Base-by-base conservation (phyloP, 2,113 vertebrate genomes). In the Dipodomys merriami region DNA sequence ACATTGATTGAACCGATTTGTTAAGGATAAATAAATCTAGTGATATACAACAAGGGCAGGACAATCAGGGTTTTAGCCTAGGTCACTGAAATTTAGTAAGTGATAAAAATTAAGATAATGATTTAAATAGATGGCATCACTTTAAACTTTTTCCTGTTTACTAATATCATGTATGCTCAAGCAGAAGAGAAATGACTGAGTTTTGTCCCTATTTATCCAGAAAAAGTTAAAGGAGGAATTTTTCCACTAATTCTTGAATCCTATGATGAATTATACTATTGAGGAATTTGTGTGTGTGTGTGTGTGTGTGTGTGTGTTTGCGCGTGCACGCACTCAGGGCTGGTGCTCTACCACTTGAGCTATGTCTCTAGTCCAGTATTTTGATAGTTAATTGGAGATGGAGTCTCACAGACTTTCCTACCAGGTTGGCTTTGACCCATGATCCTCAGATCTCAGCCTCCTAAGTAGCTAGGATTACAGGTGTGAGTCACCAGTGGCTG, bases 131-230 rank as follows among this genome's bases (percentile, higher is more conserved):
- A 71, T 1, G 22, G 8, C 39, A 0, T 65, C 33, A 81, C 49
- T 83, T 69, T 11, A 85, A 89, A 83, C 23, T 20, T 62, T 93
- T 86, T 83, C 49, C 12, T 46, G 19, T 69, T 91, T 87, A 44
- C n/a, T 39, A 30, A 77, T 18, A 62, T 16, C 16, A 77, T 16
- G 62, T 5, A 67, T 1, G 46, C 19, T 10, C 18, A 7, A 83
- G 18, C 62, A 90, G n/a, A 27, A 68, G 74, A 78, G 44, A 88
- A 69, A 73, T 57, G 46, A 80, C 0, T 18, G 25, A 83, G 12
- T 6, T 39, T 39, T 67, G 60, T 39, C 16, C 13, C 29, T 69
- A 35, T 18, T 65, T 39, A 35, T 62, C 13, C n/a, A n/a, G 33
- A 33, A 77, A 87, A 69, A 84, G 39, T 49, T 71, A 49, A 79